A percentile compares a stretch with the other conserved stretches of the same genome.
These are phyloP conservation scores for Macrophya annulata DNA, from an alignment of 2,888 invertebrate genomes.

Conservation along the genomic window DNA sequence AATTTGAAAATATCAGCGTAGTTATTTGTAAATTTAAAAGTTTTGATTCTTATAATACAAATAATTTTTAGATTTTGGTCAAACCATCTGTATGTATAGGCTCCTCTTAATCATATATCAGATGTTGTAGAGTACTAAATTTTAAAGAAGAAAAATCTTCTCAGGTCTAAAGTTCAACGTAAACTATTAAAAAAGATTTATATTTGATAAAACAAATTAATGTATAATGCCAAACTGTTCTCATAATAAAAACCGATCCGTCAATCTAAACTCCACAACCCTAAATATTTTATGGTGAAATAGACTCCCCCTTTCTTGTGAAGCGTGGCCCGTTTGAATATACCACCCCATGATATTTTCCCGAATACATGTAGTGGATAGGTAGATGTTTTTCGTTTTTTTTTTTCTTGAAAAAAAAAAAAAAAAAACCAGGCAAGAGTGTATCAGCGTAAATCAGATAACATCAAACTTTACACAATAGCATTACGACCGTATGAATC, in stretches of 20 bases:
- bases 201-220: neutral
- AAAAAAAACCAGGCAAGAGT: neutral
- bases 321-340: neutral
- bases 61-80: too few species aligned
- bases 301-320: neutral
- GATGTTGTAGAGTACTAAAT: neutral
- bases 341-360: neutral
- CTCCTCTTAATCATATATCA: too few species aligned
- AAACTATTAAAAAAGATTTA: neutral
- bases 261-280: constrained; percentile 19
- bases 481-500: constrained; percentile 41
- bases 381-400: neutral
- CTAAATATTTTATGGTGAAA: neutral
- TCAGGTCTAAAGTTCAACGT: neutral
- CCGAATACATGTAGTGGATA: neutral
- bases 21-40: too few species aligned
- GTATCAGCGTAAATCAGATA: constrained; percentile 52
- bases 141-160: neutral
- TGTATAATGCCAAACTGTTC: neutral
- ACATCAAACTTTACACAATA: constrained; percentile 46
- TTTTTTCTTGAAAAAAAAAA: constrained; percentile 1
- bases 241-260: constrained; percentile 23
- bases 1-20: too few species aligned
- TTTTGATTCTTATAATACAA: too few species aligned
- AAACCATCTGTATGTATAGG: too few species aligned